Evolutionary conservation across 1,140 invertebrate species (phyloP), one percentile per base, ranked within the genome.

Genomic region (Heliconius melpomene): DNA sequence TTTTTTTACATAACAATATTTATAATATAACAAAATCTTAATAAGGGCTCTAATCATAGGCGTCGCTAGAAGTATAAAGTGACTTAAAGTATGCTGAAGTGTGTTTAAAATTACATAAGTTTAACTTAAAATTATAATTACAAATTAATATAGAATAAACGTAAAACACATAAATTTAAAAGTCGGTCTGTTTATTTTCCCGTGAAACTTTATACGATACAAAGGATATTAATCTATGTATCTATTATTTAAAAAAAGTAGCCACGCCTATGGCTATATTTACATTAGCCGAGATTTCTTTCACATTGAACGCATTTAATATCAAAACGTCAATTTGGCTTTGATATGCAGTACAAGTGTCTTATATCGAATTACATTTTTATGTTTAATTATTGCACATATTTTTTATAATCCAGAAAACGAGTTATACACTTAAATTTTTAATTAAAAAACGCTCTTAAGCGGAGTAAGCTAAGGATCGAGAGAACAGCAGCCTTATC

Each of bases 1-100:
- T 89, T 81, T 87, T 52, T 85, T 89, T 91, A 92, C 90, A 93
- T 89, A 92, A 92, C 90, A 91, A 90, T 82, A 83, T 91, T 88
- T 57, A 23, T 57, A 52, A 52, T 52, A 90, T 89, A 90, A 92
- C 84, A 85, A 88, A 90, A 87, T 80, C 80, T 85, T 86, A 83
- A 80, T 83, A 80, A 82, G 84, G 84, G 82, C 82, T 83, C 82
- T 88, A 66, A 40, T 72, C 32, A 72, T 72, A 23, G 71, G 71
- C 36, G 71, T 26, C n/a, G 71, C 23, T 72, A 72, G 32, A 38
- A 72, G 16, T 20, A 3, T 38, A n/a, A 26, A 13, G n/a, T 66
- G 11, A 5, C 13, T 46, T 46, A 16, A 16, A 46, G 40, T 46
- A 46, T 46, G 9, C 13, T 46, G 40, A 16, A 46, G 9, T 46